Percentiles rank a stretch among this genome's conserved stretches.
Conservation (phyloP, 2,888 invertebrate species). For the Cistogaster globosa region DNA sequence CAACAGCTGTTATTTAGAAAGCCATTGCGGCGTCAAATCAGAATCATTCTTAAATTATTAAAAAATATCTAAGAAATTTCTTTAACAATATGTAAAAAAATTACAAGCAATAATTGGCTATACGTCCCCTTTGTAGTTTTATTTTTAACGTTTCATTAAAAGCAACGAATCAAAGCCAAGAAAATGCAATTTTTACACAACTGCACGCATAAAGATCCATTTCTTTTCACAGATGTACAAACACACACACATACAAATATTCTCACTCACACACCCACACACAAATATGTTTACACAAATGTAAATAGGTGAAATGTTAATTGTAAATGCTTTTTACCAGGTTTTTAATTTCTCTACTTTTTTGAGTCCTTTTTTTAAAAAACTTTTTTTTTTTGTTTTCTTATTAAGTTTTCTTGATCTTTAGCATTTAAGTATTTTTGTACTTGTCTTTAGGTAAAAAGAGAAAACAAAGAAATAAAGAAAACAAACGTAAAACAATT, state of each 20-base stretch:
- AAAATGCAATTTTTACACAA: neutral
- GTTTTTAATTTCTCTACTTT: slow-evolving; percentile 41
- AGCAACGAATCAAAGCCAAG: neutral
- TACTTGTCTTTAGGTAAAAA: slow-evolving; percentile 71
- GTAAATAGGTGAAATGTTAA: slow-evolving; percentile 68
- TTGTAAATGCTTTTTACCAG: slow-evolving; percentile 67
- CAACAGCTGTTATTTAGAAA: no score
- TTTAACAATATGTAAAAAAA: no score
- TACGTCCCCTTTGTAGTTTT: no score
- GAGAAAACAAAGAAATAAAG: neutral
- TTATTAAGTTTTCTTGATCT: slow-evolving; percentile 33
- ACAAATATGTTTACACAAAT: neutral
- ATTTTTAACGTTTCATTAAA: slow-evolving; percentile 6
- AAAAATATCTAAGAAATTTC: no score
- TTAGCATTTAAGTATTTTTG: slow-evolving; percentile 74
- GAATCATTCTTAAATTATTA: no score
- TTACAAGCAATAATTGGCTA: no score
- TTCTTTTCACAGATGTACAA: no score
- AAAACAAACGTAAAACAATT: slow-evolving; percentile 22
- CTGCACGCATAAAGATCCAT: no score
- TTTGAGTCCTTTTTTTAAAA: neutral
- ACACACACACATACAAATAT: neutral
- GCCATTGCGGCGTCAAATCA: no score
- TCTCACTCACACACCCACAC: neutral
- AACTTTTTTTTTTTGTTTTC: no score